Evolutionary conservation across 2,888 invertebrate genomes (phyloP), one percentile per base, ranked within the genome.

Genomic region (Aquatica leii): DNA sequence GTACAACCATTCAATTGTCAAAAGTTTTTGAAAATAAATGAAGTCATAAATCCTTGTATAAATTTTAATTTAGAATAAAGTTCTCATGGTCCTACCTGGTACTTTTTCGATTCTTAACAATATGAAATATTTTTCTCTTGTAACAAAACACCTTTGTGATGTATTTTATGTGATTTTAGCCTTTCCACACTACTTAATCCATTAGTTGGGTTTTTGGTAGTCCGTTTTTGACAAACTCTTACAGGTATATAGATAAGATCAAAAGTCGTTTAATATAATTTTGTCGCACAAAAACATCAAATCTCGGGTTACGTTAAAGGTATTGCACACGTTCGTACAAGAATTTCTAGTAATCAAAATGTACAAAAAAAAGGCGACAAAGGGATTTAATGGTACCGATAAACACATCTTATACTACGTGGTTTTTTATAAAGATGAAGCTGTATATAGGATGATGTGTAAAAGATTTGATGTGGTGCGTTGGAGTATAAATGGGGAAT

Each of bases 41-140:
- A 37, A 37, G 37, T 11, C 12, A 37, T 37, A 37, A 37, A 37
- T 37, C 46, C 20, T 17, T 3, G 12, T 20, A 48, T 52, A 52
- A 56, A 61, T 12, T 54, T 21, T 49, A n/a, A n/a, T n/a, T n/a
- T n/a, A n/a, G n/a, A n/a, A n/a, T n/a, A n/a, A 54, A 54, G 59
- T 64, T 64, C 63, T 54, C 59, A 62, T 62, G 62, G 18, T 51
- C 40, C 56, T 56, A 40, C 53, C 63, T 59, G 63, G 63, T 63
- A 63, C 40, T 40, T 12, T 34, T 41, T 11, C 8, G 24, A 24
- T 20, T 34, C 20, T 50, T 20, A n/a, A 62, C 62, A 62, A 64
- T 55, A 61, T 50, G 15, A 56, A 4, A 43, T 24, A 52, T 41
- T 49, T 52, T 54, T 59, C 54, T 43, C 14, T 43, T 64, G 55